phyloP scores from a whole-genome alignment of 1,140 invertebrate species.

The Aphidius gifuensis region DNA sequence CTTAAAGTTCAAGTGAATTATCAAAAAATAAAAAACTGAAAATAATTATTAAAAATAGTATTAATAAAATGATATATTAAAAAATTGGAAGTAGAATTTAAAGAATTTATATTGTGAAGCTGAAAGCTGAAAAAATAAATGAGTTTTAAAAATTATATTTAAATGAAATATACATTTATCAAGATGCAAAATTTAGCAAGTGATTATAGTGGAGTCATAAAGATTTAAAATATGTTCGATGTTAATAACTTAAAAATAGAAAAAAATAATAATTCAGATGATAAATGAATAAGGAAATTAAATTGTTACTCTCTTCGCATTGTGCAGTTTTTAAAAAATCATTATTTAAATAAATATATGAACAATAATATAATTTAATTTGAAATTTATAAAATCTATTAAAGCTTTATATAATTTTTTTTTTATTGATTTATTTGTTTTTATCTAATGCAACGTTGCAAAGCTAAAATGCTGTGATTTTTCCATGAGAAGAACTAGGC shows the following conservation, averaged over 20 bases:
- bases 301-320: constrained; percentile 32
- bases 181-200: not conserved
- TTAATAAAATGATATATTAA: constrained; percentile 15
- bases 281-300: constrained; percentile 19
- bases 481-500: constrained; percentile 9
- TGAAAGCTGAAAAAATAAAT: constrained; percentile 16
- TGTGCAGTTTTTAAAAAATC: constrained; percentile 32
- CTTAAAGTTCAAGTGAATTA: too few relatives aligned
- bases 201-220: constrained; percentile 15
- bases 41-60: constrained; percentile 19
- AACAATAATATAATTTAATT: constrained; percentile 4
- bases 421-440: constrained; percentile 3
- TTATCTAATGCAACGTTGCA: constrained; percentile 18
- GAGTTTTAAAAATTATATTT: too few relatives aligned
- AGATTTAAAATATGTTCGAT: constrained; percentile 27
- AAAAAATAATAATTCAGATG: constrained; percentile 12
- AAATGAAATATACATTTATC: too few relatives aligned
- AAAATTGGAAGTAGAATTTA: constrained; percentile 26
- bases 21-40: not conserved
- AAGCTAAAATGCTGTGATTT: constrained; percentile 25
- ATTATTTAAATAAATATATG: constrained; percentile 22
- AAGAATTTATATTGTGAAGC: constrained; percentile 36
- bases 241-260: constrained; percentile 14
- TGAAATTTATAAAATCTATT: constrained; percentile 14
- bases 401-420: not conserved